Base-by-base conservation (phyloP, 2,797 vertebrate species). In the Phrynocephalus forsythii region DNA sequence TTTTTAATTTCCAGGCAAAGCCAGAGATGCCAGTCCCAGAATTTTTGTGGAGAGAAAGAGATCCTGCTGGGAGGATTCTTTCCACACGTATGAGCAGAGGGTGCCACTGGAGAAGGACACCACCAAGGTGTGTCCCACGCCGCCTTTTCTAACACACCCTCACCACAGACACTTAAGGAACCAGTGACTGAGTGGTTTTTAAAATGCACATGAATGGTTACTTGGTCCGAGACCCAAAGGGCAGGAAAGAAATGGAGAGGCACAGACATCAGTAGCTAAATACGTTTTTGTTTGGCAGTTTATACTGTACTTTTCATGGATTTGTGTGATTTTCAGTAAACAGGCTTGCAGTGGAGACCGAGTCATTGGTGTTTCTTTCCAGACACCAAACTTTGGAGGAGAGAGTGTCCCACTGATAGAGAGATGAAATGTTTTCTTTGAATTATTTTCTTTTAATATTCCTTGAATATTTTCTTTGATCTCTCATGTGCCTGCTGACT, bases 1-100 rank as follows among this genome's bases (percentile, higher is more conserved):
- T 88, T 95, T 95, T 92, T 0, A 90, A 95, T 96, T 96, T 95
- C 95, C 92, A 96, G 95, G 96, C 95, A 96, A 76, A 96, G 92
- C 93, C 85, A 94, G 92, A 84, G 93, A 92, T 95, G 95, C 94
- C 96, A 95, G 96, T 95, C 94, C 91, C 84, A 38, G 9, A 28
- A 78, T 50, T 81, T 1, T 24, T n/a, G 8, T 48, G 79, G 84
- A n/a, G 84, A 68, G 84, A 56, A 1, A 67, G 0, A 0, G 33
- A 75, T 10, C 44, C 15, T 75, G 3, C 44, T 1, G 16, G 10
- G 28, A 33, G n/a, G 11, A 73, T 73, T 71, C 24, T 30, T 33
- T 30, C 60, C 60, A 16, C 60, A 16, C 4, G 15, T 20, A 20
- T 18, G 2, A 9, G 15, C 60, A 63, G 15, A 63, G 16, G 60